Percentiles rank a stretch among this genome's conserved stretches.
These are phyloP conservation scores for Aspidiotus destructor DNA, from an alignment of 2,888 invertebrate species.

Conservation along the genomic window DNA sequence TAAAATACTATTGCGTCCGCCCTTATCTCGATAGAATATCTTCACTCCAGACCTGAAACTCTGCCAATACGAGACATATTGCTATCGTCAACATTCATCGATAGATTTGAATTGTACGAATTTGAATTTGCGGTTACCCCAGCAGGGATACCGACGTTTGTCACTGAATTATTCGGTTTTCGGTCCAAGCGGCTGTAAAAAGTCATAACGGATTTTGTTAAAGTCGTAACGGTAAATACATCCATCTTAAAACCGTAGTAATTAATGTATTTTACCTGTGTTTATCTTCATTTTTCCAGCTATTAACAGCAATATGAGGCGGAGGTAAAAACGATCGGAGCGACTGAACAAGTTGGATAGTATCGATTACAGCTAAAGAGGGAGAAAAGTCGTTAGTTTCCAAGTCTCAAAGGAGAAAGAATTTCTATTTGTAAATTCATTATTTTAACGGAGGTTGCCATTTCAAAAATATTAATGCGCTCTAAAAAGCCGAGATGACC, in stretches of 20 bases:
- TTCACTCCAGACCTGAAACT: not conserved
- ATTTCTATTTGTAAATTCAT: too few species aligned
- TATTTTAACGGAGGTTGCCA: too few species aligned
- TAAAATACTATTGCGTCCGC: not conserved
- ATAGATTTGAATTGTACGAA: conserved; percentile 10
- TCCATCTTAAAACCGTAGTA: not conserved
- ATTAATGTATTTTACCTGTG: conserved; percentile 38
- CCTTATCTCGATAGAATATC: not conserved
- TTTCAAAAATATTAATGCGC: too few species aligned
- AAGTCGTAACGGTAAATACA: not conserved
- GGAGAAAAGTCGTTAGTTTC: not conserved
- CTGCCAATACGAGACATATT: not conserved
- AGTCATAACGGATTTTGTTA: too few species aligned
- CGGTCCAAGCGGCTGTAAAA: conserved; percentile 16
- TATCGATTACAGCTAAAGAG: conserved; percentile 66
- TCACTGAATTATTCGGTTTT: conserved; percentile 14
- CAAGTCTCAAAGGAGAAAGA: too few species aligned
- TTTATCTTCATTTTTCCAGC: conserved; percentile 79
- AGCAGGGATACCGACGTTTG: conserved; percentile 13
- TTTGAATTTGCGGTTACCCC: conserved; percentile 15
- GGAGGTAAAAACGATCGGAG: conserved; percentile 74
- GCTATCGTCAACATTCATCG: conserved; percentile 5
- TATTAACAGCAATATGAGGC: conserved; percentile 77
- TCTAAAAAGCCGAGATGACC: too few species aligned
- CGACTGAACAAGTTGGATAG: conserved; percentile 76